Evolutionary conservation across 2,888 invertebrate species (phyloP).

Genomic region (Cephus rjabovi): DNA sequence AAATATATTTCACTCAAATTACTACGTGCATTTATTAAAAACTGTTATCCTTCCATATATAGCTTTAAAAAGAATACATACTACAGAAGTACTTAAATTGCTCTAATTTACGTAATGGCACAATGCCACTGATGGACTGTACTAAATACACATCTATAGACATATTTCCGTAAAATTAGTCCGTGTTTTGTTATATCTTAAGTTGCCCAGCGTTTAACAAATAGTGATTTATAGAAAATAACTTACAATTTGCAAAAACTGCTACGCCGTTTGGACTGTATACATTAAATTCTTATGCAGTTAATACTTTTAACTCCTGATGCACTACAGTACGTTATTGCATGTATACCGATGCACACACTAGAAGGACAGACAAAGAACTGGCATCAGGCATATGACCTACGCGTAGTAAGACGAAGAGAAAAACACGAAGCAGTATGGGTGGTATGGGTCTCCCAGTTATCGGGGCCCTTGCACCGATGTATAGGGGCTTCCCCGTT

Average conservation of each 20-base stretch:
- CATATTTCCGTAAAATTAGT: neutral
- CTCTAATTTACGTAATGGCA: neutral
- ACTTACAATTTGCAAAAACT: neutral
- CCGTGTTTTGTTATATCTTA: neutral
- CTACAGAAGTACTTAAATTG: neutral
- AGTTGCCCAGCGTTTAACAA: neutral
- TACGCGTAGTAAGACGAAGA: neutral
- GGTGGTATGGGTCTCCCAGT: neutral
- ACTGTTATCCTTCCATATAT: neutral
- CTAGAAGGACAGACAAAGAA: neutral
- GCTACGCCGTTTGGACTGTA: neutral
- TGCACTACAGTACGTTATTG: neutral
- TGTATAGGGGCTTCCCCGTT: neutral
- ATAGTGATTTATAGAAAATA: neutral
- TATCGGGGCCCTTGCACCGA: no score
- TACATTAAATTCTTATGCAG: neutral
- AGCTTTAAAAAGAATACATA: neutral
- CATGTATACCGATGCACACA: neutral
- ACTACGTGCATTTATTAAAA: neutral
- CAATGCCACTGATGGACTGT: neutral
- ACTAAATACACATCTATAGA: neutral
- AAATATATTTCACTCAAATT: neutral
- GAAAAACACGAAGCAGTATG: neutral
- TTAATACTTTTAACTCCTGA: neutral
- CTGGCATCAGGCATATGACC: neutral